A percentile compares a stretch with the other conserved stretches of the same genome.
Conservation (phyloP, 2,797 vertebrate genomes). For the Alauda arvensis region DNA sequence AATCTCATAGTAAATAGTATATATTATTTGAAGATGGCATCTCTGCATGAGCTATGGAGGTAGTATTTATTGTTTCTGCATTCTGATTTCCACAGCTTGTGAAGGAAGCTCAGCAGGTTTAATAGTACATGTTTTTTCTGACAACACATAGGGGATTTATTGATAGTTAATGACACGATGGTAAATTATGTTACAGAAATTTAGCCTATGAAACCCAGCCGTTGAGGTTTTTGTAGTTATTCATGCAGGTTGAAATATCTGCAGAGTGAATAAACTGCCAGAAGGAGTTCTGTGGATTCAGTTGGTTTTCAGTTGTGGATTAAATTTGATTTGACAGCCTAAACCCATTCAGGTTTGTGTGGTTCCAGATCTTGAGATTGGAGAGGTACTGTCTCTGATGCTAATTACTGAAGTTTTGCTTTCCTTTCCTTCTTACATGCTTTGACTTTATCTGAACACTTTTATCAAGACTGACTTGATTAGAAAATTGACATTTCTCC, state of each 20-base stretch:
- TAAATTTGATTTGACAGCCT: not conserved
- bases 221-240: not conserved
- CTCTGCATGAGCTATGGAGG: not conserved
- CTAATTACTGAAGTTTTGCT: not conserved
- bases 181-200: not conserved
- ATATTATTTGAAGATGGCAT: not conserved
- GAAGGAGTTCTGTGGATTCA: not conserved
- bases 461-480: not conserved
- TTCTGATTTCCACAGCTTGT: not conserved
- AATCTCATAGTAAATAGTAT: not conserved
- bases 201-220: not conserved
- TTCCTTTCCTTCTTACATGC: not conserved
- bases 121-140: not conserved
- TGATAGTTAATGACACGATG: not conserved
- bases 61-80: not conserved
- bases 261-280: not conserved
- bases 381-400: not conserved
- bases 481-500: not conserved
- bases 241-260: not conserved
- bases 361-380: not conserved
- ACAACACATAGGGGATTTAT: not conserved
- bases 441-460: not conserved
- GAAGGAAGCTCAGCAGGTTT: not conserved
- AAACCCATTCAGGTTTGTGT: not conserved
- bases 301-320: not conserved